These are phyloP conservation scores for Mallateleia sp. DNA, from an alignment of 2,888 invertebrate genomes.

Conservation along the genomic window DNA sequence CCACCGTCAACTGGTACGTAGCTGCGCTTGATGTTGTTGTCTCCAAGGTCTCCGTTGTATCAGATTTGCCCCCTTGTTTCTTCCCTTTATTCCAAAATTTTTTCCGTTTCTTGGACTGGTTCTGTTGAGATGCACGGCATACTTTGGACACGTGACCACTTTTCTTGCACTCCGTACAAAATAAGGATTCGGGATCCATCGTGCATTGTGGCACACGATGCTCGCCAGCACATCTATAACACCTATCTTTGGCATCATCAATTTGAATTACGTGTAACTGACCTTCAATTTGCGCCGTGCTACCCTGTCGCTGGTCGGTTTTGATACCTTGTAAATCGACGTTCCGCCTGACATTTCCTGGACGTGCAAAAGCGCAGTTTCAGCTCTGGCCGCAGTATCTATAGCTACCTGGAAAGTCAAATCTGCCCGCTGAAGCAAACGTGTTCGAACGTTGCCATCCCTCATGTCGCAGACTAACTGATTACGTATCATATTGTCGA, in stretches of 20 bases:
- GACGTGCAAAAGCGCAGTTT: conserved; percentile 24
- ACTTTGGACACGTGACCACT: conserved; percentile 15
- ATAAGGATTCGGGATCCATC: conserved; percentile 37
- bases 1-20: too few species aligned
- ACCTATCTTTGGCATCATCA: too few species aligned
- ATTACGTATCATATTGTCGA: not conserved
- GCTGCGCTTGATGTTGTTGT: too few species aligned
- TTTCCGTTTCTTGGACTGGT: too few species aligned
- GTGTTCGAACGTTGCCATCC: conserved; percentile 25
- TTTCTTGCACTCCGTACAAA: conserved; percentile 30
- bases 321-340: too few species aligned
- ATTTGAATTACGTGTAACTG: too few species aligned
- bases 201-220: conserved; percentile 6
- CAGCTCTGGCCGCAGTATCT: conserved; percentile 31
- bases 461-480: not conserved
- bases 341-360: conserved; percentile 34
- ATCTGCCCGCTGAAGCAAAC: not conserved
- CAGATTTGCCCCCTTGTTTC: too few species aligned
- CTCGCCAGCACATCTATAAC: conserved; percentile 43
- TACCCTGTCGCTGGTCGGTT: too few species aligned
- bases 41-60: too few species aligned
- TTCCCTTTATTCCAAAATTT: too few species aligned
- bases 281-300: too few species aligned
- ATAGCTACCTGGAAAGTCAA: conserved; percentile 3
- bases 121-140: not conserved